Conservation (phyloP, 2,797 vertebrate genomes). For the Mus caroli region DNA sequence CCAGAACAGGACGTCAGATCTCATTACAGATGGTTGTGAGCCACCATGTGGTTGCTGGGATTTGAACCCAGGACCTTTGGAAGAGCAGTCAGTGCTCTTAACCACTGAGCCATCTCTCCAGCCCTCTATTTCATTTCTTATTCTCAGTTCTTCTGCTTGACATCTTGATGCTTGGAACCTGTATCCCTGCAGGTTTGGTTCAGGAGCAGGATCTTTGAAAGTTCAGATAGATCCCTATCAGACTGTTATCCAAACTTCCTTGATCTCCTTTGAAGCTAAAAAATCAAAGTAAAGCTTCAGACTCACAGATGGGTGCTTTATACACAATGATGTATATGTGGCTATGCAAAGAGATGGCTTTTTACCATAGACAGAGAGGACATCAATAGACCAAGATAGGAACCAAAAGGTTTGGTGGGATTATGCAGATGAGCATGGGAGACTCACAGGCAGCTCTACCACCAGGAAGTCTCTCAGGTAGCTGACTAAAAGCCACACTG, state of each 20-base stretch:
- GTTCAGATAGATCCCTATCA: not conserved
- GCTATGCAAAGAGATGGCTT: not conserved
- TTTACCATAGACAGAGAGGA: not conserved
- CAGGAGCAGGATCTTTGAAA: not conserved
- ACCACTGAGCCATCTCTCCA: too few relatives aligned
- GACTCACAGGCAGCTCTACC: not conserved
- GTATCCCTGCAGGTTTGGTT: not conserved
- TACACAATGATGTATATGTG: not conserved
- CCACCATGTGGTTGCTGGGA: too few relatives aligned
- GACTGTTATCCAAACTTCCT: not conserved
- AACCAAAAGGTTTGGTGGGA: not conserved
- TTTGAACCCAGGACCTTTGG: too few relatives aligned
- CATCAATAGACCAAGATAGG: not conserved
- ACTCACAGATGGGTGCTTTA: not conserved
- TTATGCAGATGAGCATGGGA: not conserved
- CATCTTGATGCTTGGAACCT: not conserved
- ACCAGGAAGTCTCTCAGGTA: not conserved
- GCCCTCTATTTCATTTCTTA: not conserved
- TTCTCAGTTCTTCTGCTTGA: not conserved
- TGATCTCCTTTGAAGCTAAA: not conserved
- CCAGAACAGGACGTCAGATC: too few relatives aligned
- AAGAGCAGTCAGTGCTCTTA: too few relatives aligned
- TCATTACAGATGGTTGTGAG: too few relatives aligned
- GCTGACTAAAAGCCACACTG: not conserved
- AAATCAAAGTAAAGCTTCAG: not conserved